phyloP scores from a whole-genome alignment of 2,888 invertebrate genomes.

The Agrochola macilenta region DNA sequence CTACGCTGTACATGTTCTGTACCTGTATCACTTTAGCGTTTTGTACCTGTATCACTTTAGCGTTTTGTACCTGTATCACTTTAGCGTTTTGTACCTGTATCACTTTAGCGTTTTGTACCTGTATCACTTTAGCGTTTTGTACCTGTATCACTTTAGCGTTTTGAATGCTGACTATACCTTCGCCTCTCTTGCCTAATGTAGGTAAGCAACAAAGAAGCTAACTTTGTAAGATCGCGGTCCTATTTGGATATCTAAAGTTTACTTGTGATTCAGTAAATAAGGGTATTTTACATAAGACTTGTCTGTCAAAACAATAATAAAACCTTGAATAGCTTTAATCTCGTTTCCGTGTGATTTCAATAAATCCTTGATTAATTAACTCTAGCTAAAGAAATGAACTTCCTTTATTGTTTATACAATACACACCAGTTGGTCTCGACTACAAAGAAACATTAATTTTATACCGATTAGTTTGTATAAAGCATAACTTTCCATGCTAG shows the following conservation, averaged over 20 bases:
- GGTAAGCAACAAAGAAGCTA: background rate
- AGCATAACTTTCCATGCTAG: slow-evolving; percentile 6
- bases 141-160: slow-evolving; percentile 2
- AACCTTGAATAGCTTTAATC: background rate
- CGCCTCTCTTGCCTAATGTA: background rate
- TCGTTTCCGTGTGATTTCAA: background rate
- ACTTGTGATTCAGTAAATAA: background rate
- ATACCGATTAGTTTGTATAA: background rate
- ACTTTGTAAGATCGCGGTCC: background rate
- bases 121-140: background rate
- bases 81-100: slow-evolving; percentile 10
- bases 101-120: slow-evolving; percentile 3
- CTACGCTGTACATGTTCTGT: slow-evolving; percentile 1
- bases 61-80: slow-evolving; percentile 10
- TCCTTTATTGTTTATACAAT: slow-evolving; percentile 20
- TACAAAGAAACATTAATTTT: slow-evolving; percentile 25
- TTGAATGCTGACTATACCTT: background rate
- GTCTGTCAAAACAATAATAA: background rate
- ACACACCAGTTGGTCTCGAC: background rate
- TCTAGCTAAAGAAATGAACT: background rate
- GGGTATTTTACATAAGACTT: background rate
- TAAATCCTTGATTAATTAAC: slow-evolving; percentile 1
- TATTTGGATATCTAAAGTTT: background rate
- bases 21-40: slow-evolving; percentile 2
- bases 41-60: too few relatives aligned